A percentile compares a stretch with the other conserved stretches of the same genome.
phyloP scores from a whole-genome alignment of 2,113 vertebrate species.

The Lanius ludovicianus region DNA sequence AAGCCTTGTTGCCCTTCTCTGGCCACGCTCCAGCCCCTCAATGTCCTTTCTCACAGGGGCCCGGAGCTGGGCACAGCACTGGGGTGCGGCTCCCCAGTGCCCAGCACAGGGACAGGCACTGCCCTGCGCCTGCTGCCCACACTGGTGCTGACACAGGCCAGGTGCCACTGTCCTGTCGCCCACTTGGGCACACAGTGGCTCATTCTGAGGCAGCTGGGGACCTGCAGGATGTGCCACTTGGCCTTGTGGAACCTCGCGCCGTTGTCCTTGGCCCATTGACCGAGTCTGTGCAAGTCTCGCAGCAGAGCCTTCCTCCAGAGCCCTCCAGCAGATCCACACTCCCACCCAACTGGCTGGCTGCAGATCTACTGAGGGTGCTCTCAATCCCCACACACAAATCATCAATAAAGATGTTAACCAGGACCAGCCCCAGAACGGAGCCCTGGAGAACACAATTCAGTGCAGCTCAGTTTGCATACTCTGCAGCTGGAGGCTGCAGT shows the following conservation, averaged over 20 bases:
- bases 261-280: neutral
- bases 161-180: neutral
- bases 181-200: neutral
- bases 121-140: neutral
- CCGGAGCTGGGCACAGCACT: neutral
- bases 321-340: neutral
- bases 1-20: neutral
- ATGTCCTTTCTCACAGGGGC: neutral
- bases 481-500: neutral
- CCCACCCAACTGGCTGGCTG: neutral
- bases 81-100: neutral
- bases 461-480: neutral
- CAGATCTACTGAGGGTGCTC: neutral
- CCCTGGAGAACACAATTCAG: neutral
- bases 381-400: neutral
- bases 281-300: neutral
- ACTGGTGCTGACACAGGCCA: neutral
- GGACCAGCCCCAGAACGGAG: neutral
- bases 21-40: neutral
- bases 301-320: neutral
- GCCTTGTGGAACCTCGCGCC: neutral
- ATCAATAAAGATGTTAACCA: neutral
- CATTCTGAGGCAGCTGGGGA: neutral
- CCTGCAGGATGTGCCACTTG: neutral
- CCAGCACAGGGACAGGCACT: neutral